Base-by-base conservation (phyloP, 2,113 vertebrate species). In the Harpagus bidentatus region DNA sequence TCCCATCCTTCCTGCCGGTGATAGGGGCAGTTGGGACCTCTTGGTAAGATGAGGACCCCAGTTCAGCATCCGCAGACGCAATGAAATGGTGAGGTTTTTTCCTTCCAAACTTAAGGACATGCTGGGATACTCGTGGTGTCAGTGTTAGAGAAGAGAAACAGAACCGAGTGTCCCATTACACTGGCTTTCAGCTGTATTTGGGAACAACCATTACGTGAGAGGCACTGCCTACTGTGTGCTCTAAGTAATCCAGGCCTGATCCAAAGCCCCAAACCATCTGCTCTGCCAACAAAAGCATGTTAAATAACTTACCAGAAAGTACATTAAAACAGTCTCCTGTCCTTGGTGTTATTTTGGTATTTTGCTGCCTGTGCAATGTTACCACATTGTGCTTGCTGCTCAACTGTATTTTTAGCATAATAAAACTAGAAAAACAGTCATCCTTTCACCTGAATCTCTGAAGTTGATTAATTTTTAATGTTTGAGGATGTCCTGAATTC, bases 251-350 rank as follows among this genome's bases (percentile, higher is more conserved):
- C 96, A 94, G 96, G 80, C 58, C 86, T 93, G 73, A 93, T 97
- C 80, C 95, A 97, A 92, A 97, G 95, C 95, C 93, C 93, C 82
- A 95, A 87, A 91, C 94, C 74, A 79, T 73, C 95, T 14, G 7
- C 82, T 87, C 56, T 95, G 95, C 97, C 97, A 96, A 96, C 93
- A 94, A 95, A 94, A 97, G 91, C 95, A 96, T 97, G 96, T 97
- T 97, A 96, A 97, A 96, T 97, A 97, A 92, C 96, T 97, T 97
- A 97, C 96, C 96, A 97, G 95, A 96, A 97, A 96, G 94, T 86
- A 83, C 95, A 94, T 91, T 97, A 87, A 96, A 97, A 91, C 91
- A 73, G 84, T 83, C 86, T 95, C 89, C 91, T 28, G 69, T 86
- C 58, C 38, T 85, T 76, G 66, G 38, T 55, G 86, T 88, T 95